Percentiles rank a stretch among this genome's conserved stretches.
These are phyloP conservation scores for Limnephilus auricula DNA, from an alignment of 2,888 invertebrate genomes.

Conservation along the genomic window DNA sequence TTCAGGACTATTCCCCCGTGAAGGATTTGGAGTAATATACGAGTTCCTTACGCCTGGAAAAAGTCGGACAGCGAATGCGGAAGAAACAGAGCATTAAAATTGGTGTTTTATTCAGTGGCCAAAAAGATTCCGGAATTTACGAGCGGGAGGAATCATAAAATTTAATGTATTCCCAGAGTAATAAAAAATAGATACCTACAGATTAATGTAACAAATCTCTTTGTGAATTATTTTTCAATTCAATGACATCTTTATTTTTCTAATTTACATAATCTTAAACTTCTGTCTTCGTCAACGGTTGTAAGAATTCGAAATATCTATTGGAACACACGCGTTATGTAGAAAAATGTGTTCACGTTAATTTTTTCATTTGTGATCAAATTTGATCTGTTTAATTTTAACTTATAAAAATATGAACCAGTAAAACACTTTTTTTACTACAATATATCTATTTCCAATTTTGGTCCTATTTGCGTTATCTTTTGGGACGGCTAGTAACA, in stretches of 20 bases:
- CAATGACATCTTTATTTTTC: not conserved
- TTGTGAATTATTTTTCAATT: not conserved
- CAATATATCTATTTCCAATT: too few species aligned
- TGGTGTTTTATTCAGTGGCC: not conserved
- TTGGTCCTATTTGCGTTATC: too few species aligned
- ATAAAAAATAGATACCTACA: not conserved
- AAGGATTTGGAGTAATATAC: constrained; percentile 62
- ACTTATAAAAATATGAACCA: too few species aligned
- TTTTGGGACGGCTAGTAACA: too few species aligned
- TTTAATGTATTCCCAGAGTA: not conserved
- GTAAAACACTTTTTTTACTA: too few species aligned
- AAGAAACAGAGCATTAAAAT: constrained; percentile 42
- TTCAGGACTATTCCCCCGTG: constrained; percentile 59
- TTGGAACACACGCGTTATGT: not conserved
- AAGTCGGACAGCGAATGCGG: constrained; percentile 29
- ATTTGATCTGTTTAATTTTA: too few species aligned
- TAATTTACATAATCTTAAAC: not conserved
- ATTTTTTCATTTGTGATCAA: too few species aligned
- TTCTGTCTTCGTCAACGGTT: not conserved
- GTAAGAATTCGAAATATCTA: not conserved
- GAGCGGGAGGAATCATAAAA: not conserved
- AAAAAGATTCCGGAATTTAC: not conserved
- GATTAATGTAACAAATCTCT: not conserved
- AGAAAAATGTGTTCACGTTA: not conserved
- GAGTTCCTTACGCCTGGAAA: constrained; percentile 34